These are phyloP conservation scores for Brassicogethes aeneus DNA, from an alignment of 2,888 invertebrate species.

Conservation along the genomic window DNA sequence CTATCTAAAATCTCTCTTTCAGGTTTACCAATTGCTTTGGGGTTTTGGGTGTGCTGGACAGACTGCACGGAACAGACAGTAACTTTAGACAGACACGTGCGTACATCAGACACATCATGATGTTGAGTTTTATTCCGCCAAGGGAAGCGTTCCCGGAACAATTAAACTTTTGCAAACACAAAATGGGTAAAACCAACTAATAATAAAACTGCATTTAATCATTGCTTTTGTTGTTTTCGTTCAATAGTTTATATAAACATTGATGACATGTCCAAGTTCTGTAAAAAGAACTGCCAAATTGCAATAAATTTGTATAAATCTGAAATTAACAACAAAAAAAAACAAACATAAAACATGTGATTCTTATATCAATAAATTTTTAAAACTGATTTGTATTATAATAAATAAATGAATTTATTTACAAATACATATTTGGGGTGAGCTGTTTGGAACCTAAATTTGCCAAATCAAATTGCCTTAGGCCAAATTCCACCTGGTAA, in stretches of 20 bases:
- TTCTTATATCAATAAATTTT: no score
- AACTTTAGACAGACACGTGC: constrained; percentile 63
- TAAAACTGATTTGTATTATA: no score
- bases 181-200: constrained; percentile 28
- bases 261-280: not conserved
- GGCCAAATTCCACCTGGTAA: no score
- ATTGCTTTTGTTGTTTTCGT: not conserved
- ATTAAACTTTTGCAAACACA: constrained; percentile 36
- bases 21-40: constrained; percentile 83
- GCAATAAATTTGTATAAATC: no score
- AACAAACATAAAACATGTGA: no score
- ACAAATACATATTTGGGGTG: no score
- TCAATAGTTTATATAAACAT: not conserved
- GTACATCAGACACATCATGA: constrained; percentile 63
- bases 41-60: constrained; percentile 70
- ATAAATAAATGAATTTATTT: no score
- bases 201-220: not conserved
- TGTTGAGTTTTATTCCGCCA: constrained; percentile 57
- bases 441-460: no score
- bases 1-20: constrained; percentile 12
- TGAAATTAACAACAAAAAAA: no score
- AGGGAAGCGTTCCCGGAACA: constrained; percentile 59
- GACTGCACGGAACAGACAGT: constrained; percentile 73
- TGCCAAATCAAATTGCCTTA: no score
- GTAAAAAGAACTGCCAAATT: no score